Conservation (phyloP, 2,113 vertebrate genomes). For the Siphamia tubifer region DNA sequence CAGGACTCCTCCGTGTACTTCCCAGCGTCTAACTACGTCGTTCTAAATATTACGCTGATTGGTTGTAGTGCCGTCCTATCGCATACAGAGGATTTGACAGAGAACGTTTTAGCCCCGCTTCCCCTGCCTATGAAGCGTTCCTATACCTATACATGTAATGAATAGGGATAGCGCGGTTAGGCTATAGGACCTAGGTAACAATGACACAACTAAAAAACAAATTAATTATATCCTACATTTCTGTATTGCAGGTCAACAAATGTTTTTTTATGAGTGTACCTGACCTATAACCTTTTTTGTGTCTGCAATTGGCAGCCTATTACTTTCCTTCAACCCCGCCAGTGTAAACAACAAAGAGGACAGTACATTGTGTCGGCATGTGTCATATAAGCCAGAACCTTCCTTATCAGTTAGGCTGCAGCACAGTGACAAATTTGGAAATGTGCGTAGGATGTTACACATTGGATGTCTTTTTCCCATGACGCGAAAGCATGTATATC, state of each 20-base stretch:
- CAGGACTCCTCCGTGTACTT: too few species aligned
- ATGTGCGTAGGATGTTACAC: slow-evolving; percentile 16
- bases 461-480: slow-evolving; percentile 4
- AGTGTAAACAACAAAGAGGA: background rate
- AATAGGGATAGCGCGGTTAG: too few species aligned
- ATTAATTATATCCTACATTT: background rate
- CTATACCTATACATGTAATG: too few species aligned
- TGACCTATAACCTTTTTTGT: too few species aligned
- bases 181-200: background rate
- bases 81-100: too few species aligned
- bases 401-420: slow-evolving; percentile 30
- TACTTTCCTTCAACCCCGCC: background rate
- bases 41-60: too few species aligned
- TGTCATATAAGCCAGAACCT: slow-evolving; percentile 13
- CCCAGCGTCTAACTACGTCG: too few species aligned
- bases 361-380: background rate
- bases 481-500: background rate
- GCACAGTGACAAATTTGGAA: slow-evolving; percentile 26
- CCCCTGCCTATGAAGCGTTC: too few species aligned
- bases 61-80: too few species aligned
- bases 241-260: background rate
- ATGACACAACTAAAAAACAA: background rate
- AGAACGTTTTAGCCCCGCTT: too few species aligned
- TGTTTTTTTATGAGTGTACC: too few species aligned
- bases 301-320: background rate